Evolutionary conservation across 2,113 vertebrate genomes (phyloP).

Genomic region (Apteryx owenii): DNA sequence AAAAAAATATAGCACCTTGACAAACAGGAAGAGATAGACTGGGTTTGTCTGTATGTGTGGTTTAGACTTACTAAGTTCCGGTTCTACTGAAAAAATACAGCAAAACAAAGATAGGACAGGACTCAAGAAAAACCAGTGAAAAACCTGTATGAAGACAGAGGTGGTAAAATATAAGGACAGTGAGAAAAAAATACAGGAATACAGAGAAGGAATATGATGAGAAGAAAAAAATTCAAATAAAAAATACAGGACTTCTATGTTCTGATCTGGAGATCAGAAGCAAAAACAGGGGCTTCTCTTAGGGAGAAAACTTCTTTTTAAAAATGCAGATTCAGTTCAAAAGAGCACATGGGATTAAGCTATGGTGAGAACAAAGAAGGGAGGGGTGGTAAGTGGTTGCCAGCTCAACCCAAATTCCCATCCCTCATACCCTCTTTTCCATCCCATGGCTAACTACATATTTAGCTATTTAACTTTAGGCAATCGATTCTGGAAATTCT

Average conservation of each 20-base stretch:
- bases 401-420: neutral
- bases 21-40: neutral
- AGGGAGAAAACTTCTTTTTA: neutral
- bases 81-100: neutral
- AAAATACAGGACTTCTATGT: neutral
- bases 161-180: neutral
- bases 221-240: neutral
- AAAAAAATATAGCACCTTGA: neutral
- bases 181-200: neutral
- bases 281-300: neutral
- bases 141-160: neutral
- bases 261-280: neutral
- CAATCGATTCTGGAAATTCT: neutral
- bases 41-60: neutral
- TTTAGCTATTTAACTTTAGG: neutral
- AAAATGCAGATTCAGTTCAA: neutral
- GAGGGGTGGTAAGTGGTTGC: neutral
- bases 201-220: neutral
- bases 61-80: neutral
- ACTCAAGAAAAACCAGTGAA: neutral
- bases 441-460: neutral
- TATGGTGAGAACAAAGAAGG: neutral
- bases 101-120: neutral
- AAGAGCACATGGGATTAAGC: neutral
- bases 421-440: neutral